phyloP scores from a whole-genome alignment of 1,140 invertebrate genomes.

The Drosophila azteca region DNA sequence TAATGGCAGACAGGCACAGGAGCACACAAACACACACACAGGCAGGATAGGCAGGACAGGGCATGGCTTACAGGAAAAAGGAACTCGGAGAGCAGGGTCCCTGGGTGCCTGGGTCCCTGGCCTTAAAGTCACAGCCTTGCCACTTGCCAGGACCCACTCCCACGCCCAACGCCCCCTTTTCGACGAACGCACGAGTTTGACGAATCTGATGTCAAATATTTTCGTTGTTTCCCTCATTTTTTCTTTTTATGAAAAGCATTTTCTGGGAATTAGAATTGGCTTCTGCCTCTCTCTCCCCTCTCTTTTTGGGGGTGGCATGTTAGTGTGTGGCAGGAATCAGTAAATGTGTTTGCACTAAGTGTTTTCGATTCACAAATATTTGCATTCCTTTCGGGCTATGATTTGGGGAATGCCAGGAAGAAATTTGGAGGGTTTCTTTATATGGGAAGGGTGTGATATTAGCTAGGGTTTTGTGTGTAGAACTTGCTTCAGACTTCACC shows the following conservation, averaged over 20 bases:
- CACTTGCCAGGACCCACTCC: slow-evolving; percentile 39
- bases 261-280: slow-evolving; percentile 76
- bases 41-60: slow-evolving; percentile 9
- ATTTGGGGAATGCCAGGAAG: neutral
- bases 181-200: slow-evolving; percentile 73
- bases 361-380: slow-evolving; percentile 80
- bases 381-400: slow-evolving; percentile 48
- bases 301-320: slow-evolving; percentile 40
- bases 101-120: slow-evolving; percentile 10
- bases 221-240: slow-evolving; percentile 67
- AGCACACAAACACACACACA: no score
- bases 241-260: slow-evolving; percentile 77
- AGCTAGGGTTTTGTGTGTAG: no score
- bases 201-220: slow-evolving; percentile 80
- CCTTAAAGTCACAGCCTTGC: slow-evolving; percentile 72
- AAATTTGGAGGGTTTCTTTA: no score
- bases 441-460: no score
- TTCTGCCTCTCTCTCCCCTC: slow-evolving; percentile 29
- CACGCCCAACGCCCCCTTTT: slow-evolving; percentile 33
- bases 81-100: slow-evolving; percentile 6
- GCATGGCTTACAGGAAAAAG: neutral
- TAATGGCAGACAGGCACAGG: slow-evolving; percentile 63
- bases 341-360: slow-evolving; percentile 77
- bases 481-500: no score
- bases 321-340: slow-evolving; percentile 52